A percentile compares a stretch with the other conserved stretches of the same genome.
phyloP scores from a whole-genome alignment of 92 coral and sea anemone genomes.

The Epizoanthus rinbou region DNA sequence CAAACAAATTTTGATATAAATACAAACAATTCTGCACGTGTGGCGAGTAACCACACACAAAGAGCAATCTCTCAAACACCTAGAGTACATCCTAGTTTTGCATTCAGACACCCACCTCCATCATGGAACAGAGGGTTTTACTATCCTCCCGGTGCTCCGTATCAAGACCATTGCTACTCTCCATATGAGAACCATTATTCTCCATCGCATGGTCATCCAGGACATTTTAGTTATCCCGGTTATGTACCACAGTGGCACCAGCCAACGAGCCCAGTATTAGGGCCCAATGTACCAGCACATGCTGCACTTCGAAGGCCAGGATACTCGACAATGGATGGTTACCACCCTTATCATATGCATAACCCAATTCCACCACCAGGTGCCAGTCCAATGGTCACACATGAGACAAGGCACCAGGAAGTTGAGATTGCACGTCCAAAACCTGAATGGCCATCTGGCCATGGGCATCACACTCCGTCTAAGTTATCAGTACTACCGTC shows the following conservation, averaged over 20 bases:
- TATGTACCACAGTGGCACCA: slow-evolving; percentile 75
- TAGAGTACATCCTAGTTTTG: slow-evolving; percentile 38
- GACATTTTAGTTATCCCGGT: slow-evolving; percentile 68
- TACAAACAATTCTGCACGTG: slow-evolving; percentile 52
- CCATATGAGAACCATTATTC: slow-evolving; percentile 71
- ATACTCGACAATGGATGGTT: slow-evolving; percentile 49
- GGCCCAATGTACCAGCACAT: slow-evolving; percentile 55
- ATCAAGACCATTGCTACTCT: slow-evolving; percentile 57
- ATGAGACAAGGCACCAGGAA: slow-evolving; percentile 56
- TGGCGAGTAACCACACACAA: slow-evolving; percentile 40
- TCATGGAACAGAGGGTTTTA: slow-evolving; percentile 64
- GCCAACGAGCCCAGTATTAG: slow-evolving; percentile 60
- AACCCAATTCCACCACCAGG: slow-evolving; percentile 46
- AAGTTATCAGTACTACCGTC: slow-evolving; percentile 79
- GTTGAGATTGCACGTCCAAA: slow-evolving; percentile 93
- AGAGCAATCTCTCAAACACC: slow-evolving; percentile 31
- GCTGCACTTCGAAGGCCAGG: slow-evolving; percentile 53
- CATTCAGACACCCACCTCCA: slow-evolving; percentile 52
- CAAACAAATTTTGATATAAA: slow-evolving; percentile 84
- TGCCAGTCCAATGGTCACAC: slow-evolving; percentile 36
- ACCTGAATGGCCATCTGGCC: slow-evolving; percentile 91
- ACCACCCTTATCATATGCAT: slow-evolving; percentile 47
- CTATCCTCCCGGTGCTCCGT: slow-evolving; percentile 53
- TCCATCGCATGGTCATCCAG: slow-evolving; percentile 52
- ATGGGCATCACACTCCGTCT: slow-evolving; percentile 63